Conservation (phyloP, 2,113 vertebrate genomes). For the Lathamus discolor region DNA sequence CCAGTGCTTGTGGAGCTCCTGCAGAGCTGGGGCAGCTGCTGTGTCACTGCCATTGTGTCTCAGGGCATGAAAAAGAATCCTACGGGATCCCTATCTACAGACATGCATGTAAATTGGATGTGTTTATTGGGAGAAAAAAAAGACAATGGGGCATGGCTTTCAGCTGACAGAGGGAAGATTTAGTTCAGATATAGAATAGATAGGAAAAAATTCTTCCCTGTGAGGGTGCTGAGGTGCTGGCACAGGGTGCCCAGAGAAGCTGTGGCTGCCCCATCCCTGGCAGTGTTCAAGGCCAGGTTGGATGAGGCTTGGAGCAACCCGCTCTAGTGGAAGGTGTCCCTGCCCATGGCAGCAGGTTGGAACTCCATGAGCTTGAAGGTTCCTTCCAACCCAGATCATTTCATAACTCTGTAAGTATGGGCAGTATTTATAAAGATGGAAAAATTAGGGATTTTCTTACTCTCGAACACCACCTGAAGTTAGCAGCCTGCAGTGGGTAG, state of each 20-base stretch:
- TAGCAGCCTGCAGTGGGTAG: background rate
- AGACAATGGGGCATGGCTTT: background rate
- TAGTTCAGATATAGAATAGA: background rate
- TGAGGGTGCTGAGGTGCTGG: background rate
- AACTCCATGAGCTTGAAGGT: background rate
- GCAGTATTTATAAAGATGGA: background rate
- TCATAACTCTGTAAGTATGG: rapidly evolving
- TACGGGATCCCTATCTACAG: background rate
- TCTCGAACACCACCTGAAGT: background rate
- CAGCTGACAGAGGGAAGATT: background rate
- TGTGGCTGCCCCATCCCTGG: background rate
- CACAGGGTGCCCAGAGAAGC: background rate
- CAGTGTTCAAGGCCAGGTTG: background rate
- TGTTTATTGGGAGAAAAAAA: background rate
- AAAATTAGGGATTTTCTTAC: background rate
- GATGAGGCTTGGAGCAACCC: background rate
- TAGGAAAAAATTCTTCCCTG: background rate
- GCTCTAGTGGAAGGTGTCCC: background rate
- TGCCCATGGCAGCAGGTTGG: background rate
- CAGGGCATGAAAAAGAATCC: background rate
- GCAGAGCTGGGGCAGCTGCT: background rate
- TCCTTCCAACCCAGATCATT: background rate
- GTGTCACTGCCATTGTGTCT: rapidly evolving
- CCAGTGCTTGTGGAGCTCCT: background rate
- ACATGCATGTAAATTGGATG: background rate